These are phyloP conservation scores for Drosophila greeni DNA, from an alignment of 2,888 invertebrate genomes.

Conservation along the genomic window DNA sequence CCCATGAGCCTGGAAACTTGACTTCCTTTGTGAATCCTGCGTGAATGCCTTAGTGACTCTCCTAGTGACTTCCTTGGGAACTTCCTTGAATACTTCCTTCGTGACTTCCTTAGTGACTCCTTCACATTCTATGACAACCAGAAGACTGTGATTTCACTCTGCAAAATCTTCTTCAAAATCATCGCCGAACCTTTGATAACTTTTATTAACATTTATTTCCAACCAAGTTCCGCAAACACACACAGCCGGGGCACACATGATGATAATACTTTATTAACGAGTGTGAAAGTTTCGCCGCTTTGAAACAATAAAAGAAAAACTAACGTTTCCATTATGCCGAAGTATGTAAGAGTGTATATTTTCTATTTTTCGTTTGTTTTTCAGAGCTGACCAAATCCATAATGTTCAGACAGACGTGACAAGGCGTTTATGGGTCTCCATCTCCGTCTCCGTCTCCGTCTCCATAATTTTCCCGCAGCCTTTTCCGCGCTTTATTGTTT, in stretches of 20 bases:
- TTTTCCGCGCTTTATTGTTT: slow-evolving; percentile 42
- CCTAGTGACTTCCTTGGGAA: neutral
- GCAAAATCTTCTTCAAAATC: slow-evolving; percentile 33
- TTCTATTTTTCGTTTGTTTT: slow-evolving; percentile 17
- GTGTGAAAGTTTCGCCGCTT: slow-evolving; percentile 64
- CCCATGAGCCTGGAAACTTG: slow-evolving; percentile 31
- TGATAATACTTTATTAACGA: slow-evolving; percentile 60
- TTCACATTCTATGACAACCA: slow-evolving; percentile 33
- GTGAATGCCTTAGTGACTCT: neutral
- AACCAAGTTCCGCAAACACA: slow-evolving; percentile 23
- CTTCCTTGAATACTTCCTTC: neutral
- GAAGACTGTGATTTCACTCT: slow-evolving; percentile 58
- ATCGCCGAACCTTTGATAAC: slow-evolving; percentile 14
- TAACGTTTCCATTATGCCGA: slow-evolving; percentile 57
- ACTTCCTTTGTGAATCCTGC: slow-evolving; percentile 9
- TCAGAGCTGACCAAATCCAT: slow-evolving; percentile 49
- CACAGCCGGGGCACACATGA: slow-evolving; percentile 8
- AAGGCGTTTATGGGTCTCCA: slow-evolving; percentile 32
- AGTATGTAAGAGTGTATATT: slow-evolving; percentile 30
- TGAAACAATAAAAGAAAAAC: slow-evolving; percentile 66
- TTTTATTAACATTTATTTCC: slow-evolving; percentile 30
- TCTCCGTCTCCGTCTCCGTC: slow-evolving; percentile 13
- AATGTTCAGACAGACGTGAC: slow-evolving; percentile 47
- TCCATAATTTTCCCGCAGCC: slow-evolving; percentile 17
- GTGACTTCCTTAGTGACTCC: slow-evolving; percentile 5